A percentile compares a stretch with the other conserved stretches of the same genome.
Evolutionary conservation across 1,140 invertebrate genomes (phyloP).

Genomic region (Lepidotrigona ventralis): DNA sequence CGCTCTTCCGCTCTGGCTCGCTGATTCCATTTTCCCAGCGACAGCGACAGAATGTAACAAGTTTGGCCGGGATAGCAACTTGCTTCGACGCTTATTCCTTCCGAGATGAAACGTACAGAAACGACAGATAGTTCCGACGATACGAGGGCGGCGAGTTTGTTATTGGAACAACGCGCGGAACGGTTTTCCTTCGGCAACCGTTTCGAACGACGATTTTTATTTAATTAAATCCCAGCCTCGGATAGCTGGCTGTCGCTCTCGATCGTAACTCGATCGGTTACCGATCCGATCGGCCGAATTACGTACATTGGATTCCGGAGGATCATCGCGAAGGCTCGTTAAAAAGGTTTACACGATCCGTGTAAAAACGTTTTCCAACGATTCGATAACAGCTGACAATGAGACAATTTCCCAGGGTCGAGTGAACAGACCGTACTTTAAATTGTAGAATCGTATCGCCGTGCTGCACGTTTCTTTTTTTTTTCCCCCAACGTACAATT

Average conservation of each 20-base stretch:
- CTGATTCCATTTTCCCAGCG: constrained; percentile 30
- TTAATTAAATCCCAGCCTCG: constrained; percentile 24
- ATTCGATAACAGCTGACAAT: constrained; percentile 10
- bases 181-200: not conserved
- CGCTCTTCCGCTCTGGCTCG: not conserved
- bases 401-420: not conserved
- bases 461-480: not conserved
- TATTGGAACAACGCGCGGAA: not conserved
- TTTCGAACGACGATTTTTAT: constrained; percentile 27
- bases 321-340: not conserved
- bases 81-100: constrained; percentile 17
- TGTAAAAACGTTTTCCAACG: constrained; percentile 6
- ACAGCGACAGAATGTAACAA: constrained; percentile 27
- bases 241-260: not conserved
- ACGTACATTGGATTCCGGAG: not conserved
- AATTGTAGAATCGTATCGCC: not conserved
- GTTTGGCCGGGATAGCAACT: constrained; percentile 12
- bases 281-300: not conserved
- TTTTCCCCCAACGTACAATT: not conserved
- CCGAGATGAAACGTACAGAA: constrained; percentile 21
- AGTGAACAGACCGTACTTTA: not conserved
- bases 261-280: not conserved
- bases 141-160: constrained; percentile 6
- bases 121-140: not conserved
- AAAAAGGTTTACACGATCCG: not conserved